Evolutionary conservation across 2,888 invertebrate genomes (phyloP), one percentile per base, ranked within the genome.

Genomic region (Protophormia terraenovae): DNA sequence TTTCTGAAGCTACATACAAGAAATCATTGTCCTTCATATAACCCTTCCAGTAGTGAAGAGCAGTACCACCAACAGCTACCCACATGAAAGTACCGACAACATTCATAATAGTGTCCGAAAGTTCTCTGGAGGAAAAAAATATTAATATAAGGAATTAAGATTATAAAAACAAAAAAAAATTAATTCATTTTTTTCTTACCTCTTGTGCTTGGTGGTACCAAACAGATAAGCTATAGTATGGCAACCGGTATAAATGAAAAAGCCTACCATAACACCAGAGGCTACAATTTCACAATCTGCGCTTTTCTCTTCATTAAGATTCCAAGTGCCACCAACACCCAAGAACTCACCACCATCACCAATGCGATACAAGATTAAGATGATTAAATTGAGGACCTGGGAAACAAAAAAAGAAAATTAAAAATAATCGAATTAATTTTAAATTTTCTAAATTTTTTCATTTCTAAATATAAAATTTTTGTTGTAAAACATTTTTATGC

Each of bases 311-410:
- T 97, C 97, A 89, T 97, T 97, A 69, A 97, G 94, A 93, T 97
- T 97, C 97, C 97, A 97, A 19, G 97, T 97, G 77, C 97, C 97
- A 60, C 97, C 97, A 72, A 97, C 96, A 41, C 97, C 97, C 84
- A 97, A 94, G 91, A 97, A 97, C 90, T 95, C 95, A 2, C 97
- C 97, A 87, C 95, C 95, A 93, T 95, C 96, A 12, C 97, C 97
- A 29, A 96, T 96, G 84, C 97, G 95, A 93, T 97, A 97, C 8
- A 97, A 93, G 78, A 97, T 95, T 69, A 97, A 90, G 88, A 97
- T 95, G 14, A 97, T 95, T 87, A 97, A 93, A 93, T 97, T 97
- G 71, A 97, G 90, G n/a, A 97, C 94, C 97, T 97, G 93, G n/a
- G 1, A n/a, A 6, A 5, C 5, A 27, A 64, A 41, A 7, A 1